phyloP scores from a whole-genome alignment of 2,888 invertebrate genomes.

The Coecobrya sp. region DNA sequence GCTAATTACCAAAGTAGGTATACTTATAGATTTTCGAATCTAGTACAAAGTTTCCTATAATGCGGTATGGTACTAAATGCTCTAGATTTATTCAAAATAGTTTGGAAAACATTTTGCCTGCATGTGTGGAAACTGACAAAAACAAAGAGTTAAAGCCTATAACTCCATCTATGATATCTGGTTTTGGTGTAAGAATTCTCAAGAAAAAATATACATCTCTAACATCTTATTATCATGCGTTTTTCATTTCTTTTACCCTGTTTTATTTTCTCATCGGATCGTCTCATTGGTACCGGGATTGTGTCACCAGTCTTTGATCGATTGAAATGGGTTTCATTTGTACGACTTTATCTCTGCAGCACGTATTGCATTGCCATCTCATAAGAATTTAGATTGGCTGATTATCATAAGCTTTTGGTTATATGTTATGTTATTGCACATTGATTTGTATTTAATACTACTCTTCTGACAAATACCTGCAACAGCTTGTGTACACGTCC shows the following conservation, averaged over 20 bases:
- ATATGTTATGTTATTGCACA: neutral
- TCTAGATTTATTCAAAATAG: no score
- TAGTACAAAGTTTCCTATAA: no score
- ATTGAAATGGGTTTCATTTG: conserved; percentile 3
- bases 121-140: no score
- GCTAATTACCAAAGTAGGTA: no score
- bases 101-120: no score
- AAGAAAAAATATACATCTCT: no score
- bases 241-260: neutral
- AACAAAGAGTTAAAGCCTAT: no score
- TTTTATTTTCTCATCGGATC: neutral
- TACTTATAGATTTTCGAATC: no score
- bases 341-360: neutral
- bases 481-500: neutral
- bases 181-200: neutral
- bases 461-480: conserved; percentile 6
- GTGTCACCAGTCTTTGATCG: neutral
- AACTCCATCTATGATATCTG: neutral
- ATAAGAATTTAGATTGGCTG: neutral
- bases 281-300: neutral
- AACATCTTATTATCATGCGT: no score
- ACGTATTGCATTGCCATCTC: neutral
- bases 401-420: neutral
- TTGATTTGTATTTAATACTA: neutral
- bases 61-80: no score